A percentile compares a stretch with the other conserved stretches of the same genome.
These are phyloP conservation scores for Aphis craccivora DNA, from an alignment of 1,140 invertebrate genomes.

Conservation along the genomic window DNA sequence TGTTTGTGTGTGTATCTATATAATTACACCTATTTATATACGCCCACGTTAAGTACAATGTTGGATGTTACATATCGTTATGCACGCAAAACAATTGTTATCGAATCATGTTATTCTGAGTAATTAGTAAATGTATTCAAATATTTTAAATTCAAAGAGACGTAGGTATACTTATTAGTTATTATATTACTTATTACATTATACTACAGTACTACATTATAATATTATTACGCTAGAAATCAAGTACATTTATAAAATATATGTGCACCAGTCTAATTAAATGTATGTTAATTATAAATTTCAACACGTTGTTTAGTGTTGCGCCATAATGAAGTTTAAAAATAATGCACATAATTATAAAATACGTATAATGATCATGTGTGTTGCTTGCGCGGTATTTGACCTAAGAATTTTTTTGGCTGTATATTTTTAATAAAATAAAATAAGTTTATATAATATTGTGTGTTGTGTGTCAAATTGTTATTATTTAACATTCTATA, in stretches of 20 bases:
- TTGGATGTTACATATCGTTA: not conserved
- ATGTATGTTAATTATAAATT: slow-evolving; percentile 17
- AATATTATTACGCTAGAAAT: not conserved
- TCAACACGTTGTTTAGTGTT: slow-evolving; percentile 28
- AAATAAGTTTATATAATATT: not conserved
- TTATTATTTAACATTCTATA: not conserved
- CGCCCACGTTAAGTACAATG: not conserved
- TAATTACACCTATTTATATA: slow-evolving; percentile 31
- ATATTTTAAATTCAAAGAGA: not conserved
- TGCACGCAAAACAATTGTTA: slow-evolving; percentile 30
- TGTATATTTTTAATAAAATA: not conserved
- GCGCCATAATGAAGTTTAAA: not conserved
- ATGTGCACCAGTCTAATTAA: slow-evolving; percentile 9
- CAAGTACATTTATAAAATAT: not conserved
- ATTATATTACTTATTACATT: not conserved
- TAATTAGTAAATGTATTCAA: slow-evolving; percentile 13
- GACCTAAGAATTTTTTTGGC: not conserved
- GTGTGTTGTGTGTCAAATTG: not conserved
- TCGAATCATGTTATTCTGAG: not conserved
- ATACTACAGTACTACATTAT: not conserved
- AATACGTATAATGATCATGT: not conserved
- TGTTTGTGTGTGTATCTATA: not conserved
- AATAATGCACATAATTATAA: slow-evolving; percentile 2
- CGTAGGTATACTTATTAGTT: not conserved
- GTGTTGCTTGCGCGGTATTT: not conserved